Evolutionary conservation across 2,797 vertebrate genomes (phyloP).

Genomic region (Halcyon smyrnensis): DNA sequence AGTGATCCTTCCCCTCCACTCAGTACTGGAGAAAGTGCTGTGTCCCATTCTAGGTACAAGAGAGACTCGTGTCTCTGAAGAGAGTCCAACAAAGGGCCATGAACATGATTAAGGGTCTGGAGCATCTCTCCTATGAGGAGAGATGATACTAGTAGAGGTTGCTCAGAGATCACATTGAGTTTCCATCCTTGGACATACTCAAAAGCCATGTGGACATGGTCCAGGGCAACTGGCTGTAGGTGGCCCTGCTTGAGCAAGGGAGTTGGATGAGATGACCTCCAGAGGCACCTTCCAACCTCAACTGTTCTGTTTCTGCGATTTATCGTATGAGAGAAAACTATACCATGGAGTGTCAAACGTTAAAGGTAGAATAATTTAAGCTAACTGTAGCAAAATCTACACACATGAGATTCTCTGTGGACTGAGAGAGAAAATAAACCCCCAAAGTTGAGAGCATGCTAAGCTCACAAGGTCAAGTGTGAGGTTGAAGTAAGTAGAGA

Average conservation of each 20-base stretch:
- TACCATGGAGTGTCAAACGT: background rate
- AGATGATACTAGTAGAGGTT: background rate
- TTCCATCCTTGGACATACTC: background rate
- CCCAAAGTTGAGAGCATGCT: background rate
- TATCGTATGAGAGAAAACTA: background rate
- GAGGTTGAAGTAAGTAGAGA: background rate
- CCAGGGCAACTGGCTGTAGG: fast-evolving
- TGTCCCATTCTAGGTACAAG: background rate
- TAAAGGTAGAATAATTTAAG: background rate
- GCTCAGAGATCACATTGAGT: background rate
- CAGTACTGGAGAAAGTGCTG: background rate
- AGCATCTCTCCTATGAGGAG: background rate
- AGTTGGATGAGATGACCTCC: background rate
- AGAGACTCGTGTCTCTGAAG: background rate
- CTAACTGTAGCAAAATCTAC: background rate
- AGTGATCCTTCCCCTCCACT: background rate
- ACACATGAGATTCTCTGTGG: background rate
- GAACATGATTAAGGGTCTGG: background rate
- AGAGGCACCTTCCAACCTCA: background rate
- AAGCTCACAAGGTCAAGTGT: background rate
- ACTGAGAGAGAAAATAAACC: background rate
- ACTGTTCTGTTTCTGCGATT: background rate
- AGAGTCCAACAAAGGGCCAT: background rate
- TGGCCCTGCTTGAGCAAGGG: background rate
- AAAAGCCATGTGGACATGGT: background rate